Conservation (phyloP, 1,140 invertebrate species). For the Drosophila parvula region DNA sequence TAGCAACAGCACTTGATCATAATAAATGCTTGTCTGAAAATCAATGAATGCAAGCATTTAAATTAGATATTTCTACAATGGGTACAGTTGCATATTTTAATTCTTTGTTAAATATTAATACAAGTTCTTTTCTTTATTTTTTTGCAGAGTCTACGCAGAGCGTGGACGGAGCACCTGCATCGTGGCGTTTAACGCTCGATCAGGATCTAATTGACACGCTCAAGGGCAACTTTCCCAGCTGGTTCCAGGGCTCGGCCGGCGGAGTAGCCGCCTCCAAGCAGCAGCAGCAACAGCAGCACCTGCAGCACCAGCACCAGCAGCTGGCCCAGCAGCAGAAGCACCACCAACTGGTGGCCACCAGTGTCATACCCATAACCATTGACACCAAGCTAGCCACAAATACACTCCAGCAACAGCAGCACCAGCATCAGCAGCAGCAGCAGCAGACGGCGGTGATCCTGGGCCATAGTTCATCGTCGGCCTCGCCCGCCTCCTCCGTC, state of each 20-base stretch:
- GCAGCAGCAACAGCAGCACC: conserved; percentile 34
- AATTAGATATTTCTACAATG: not conserved
- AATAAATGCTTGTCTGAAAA: conserved; percentile 36
- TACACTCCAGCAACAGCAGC: conserved; percentile 72
- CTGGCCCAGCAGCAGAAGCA: conserved; percentile 69
- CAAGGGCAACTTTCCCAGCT: conserved; percentile 94
- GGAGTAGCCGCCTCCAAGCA: conserved; percentile 65
- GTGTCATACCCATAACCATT: conserved; percentile 74
- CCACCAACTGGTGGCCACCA: conserved; percentile 59
- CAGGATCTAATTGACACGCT: conserved; percentile 95
- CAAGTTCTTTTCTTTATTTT: conserved; percentile 4
- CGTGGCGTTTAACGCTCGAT: conserved; percentile 95
- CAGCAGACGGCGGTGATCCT: conserved; percentile 58
- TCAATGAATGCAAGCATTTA: no score
- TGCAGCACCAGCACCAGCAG: conserved; percentile 68
- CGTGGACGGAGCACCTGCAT: conserved; percentile 90
- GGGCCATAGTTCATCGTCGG: conserved; percentile 66
- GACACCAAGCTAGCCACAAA: conserved; percentile 70
- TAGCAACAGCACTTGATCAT: conserved; percentile 44
- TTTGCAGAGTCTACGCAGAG: conserved; percentile 91
- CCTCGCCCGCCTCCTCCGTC: conserved; percentile 78
- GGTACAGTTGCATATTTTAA: not conserved
- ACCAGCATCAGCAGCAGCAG: conserved; percentile 34
- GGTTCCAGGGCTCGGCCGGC: conserved; percentile 88
- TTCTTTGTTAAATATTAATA: not conserved